Base-by-base conservation (phyloP, 1,140 invertebrate species). In the Oryctes rhinoceros region DNA sequence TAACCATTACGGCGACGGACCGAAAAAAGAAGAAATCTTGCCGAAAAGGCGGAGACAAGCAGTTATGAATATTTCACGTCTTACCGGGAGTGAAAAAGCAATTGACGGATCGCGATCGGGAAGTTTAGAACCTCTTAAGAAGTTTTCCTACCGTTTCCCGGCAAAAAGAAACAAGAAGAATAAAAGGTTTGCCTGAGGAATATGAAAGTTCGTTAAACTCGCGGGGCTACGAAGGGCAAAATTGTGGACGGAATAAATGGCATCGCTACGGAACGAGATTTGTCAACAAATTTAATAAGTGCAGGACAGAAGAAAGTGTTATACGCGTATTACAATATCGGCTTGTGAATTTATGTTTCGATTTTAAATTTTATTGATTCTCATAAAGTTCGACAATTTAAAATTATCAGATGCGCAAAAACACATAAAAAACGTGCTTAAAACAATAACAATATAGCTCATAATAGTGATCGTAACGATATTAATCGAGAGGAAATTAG, bases 81-180 rank as follows among this genome's bases (percentile, higher is more conserved):
- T 18, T 44, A 53, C 49, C 49, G 49, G 49, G 49, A 53, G n/a
- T 53, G 49, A 53, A 53, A 53, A 53, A 53, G 49, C 49, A 53
- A 53, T 53, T 18, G 49, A 53, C 49, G 49, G 7, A 53, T 53
- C n/a, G 49, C 11, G 49, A 53, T 53, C n/a, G 49, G 49, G 49
- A 53, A 53, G 49, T 53, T 53, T 53, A 53, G 49, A 18, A 53
- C 49, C 49, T 13, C 49, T 53, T 53, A 15, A 53, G 13, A 53
- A 53, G 49, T 53, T 53, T 53, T 53, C n/a, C 13, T 7, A 53
- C 49, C 49, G 4, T 53, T 53, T 53, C n/a, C n/a, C n/a, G 4
- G 13, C 4, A 53, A 44, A 44, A 44, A 5, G 3, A 44, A 44
- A 44, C 39, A 5, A 53, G 49, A 9, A 13, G 13, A 53, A 13